Evolutionary conservation across 2,797 vertebrate genomes (phyloP).

Genomic region (Etheostoma perlongum): DNA sequence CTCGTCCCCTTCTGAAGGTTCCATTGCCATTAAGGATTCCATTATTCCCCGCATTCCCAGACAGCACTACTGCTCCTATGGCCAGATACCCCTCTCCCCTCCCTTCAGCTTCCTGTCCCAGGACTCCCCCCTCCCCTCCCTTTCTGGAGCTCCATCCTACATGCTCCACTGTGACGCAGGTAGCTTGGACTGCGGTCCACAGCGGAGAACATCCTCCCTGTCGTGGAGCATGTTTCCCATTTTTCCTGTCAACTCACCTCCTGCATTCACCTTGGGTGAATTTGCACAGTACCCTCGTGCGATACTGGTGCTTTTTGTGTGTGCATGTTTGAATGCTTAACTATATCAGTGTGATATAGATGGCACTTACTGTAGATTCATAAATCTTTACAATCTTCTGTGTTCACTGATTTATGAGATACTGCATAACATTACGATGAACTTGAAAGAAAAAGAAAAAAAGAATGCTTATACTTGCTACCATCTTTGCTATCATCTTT

Average conservation of each 20-base stretch:
- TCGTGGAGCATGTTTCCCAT: conserved; percentile 66
- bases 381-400: conserved; percentile 45
- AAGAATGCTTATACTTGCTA: neutral
- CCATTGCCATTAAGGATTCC: conserved; percentile 90
- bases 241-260: conserved; percentile 72
- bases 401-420: conserved; percentile 31
- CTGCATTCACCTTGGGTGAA: conserved; percentile 47
- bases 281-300: conserved; percentile 74
- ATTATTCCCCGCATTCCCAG: conserved; percentile 85
- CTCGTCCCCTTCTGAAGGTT: conserved; percentile 85
- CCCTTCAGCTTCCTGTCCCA: conserved; percentile 84
- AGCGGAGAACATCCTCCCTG: conserved; percentile 66
- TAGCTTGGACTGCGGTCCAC: conserved; percentile 76
- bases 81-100: conserved; percentile 83
- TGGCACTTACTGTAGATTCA: conserved; percentile 45
- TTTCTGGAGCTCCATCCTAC: conserved; percentile 77
- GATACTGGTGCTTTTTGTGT: conserved; percentile 73
- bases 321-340: conserved; percentile 62
- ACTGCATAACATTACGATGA: conserved; percentile 36
- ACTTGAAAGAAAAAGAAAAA: conserved; percentile 12
- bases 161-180: conserved; percentile 82
- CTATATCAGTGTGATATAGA: conserved; percentile 52
- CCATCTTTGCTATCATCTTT: neutral
- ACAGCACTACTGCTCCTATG: conserved; percentile 86
- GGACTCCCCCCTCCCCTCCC: conserved; percentile 82